These are phyloP conservation scores for Chouioia cunea DNA, from an alignment of 2,888 invertebrate genomes.

Conservation along the genomic window DNA sequence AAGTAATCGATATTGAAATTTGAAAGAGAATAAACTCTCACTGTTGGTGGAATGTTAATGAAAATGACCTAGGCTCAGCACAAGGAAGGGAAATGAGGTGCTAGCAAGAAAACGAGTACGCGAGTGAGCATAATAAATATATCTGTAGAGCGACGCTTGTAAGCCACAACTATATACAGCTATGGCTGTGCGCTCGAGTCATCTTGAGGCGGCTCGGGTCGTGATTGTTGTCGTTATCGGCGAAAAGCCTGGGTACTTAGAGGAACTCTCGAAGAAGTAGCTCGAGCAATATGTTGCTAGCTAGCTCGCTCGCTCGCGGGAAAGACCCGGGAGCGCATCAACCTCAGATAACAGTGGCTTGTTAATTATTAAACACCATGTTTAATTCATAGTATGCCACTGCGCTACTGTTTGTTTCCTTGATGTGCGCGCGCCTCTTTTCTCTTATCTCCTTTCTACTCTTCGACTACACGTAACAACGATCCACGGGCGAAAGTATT, in stretches of 20 bases:
- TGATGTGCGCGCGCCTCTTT: conserved; percentile 56
- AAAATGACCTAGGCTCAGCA: conserved; percentile 60
- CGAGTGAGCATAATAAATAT: conserved; percentile 23
- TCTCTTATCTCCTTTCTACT: conserved; percentile 30
- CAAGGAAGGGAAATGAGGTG: conserved; percentile 40
- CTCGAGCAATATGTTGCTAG: conserved; percentile 4
- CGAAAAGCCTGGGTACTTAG: conserved; percentile 1
- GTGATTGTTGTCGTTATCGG: conserved; percentile 13
- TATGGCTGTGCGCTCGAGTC: neutral
- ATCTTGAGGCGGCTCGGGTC: neutral
- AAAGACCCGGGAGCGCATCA: conserved; percentile 44
- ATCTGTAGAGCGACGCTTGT: neutral
- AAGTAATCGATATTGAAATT: conserved; percentile 1
- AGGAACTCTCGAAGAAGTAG: too few relatives aligned
- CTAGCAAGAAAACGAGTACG: conserved; percentile 10
- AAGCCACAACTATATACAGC: too few relatives aligned
- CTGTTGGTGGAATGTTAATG: conserved; percentile 59
- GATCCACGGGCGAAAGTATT: too few relatives aligned
- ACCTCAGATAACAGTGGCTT: conserved; percentile 51
- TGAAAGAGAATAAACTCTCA: conserved; percentile 51
- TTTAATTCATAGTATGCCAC: conserved; percentile 67
- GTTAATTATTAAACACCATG: conserved; percentile 69
- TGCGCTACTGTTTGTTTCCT: conserved; percentile 66
- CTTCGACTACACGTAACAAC: too few relatives aligned
- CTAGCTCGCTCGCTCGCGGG: neutral